Percentiles rank a stretch among this genome's conserved stretches.
Evolutionary conservation across 2,888 invertebrate genomes (phyloP).

Genomic region (Drosophila merina): DNA sequence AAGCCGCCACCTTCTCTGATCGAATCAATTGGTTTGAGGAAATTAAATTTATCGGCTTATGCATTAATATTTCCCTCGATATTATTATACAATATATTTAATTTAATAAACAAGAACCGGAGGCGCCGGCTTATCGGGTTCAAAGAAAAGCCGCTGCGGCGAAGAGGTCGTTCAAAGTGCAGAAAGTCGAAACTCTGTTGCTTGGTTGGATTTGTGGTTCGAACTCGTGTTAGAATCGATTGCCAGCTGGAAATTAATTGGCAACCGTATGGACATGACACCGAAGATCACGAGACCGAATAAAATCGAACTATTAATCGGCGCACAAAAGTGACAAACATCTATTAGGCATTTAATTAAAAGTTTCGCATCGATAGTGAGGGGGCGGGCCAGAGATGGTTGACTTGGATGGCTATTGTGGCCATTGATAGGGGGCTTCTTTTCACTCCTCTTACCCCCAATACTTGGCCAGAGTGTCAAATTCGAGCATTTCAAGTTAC

Average conservation of each 20-base stretch:
- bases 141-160: constrained; percentile 41
- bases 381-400: background rate
- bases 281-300: constrained; percentile 62
- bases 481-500: constrained; percentile 73
- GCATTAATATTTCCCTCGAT: constrained; percentile 27
- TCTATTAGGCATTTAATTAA: constrained; percentile 77
- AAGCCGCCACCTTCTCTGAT: constrained; percentile 42
- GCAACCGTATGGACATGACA: constrained; percentile 65
- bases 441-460: constrained; percentile 52
- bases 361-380: constrained; percentile 65
- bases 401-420: constrained; percentile 32
- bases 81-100: constrained; percentile 25
- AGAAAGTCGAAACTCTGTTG: constrained; percentile 43
- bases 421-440: constrained; percentile 61
- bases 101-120: constrained; percentile 16
- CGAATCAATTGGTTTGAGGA: constrained; percentile 49
- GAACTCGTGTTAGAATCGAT: constrained; percentile 7
- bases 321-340: constrained; percentile 69
- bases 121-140: constrained; percentile 69
- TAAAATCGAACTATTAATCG: constrained; percentile 69
- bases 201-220: constrained; percentile 20
- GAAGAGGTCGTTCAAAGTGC: constrained; percentile 61
- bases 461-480: constrained; percentile 67
- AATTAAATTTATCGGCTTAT: constrained; percentile 62
- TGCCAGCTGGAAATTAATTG: constrained; percentile 65